Conservation (phyloP, 2,888 invertebrate species). For the Plebejus anna region DNA sequence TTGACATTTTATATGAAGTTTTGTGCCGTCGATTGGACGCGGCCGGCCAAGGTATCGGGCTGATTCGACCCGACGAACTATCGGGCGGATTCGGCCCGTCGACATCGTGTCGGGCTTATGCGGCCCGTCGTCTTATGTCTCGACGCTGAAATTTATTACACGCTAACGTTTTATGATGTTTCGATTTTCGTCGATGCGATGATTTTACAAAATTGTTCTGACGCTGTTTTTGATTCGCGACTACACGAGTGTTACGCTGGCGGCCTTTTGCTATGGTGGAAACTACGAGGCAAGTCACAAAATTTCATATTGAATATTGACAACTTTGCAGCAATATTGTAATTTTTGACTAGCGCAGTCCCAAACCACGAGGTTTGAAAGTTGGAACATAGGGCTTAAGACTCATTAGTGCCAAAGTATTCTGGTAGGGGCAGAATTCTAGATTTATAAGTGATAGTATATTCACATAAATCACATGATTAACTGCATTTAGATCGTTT, state of each 20-base stretch:
- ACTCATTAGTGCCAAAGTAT: no score
- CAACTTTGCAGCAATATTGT: no score
- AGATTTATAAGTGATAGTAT: no score
- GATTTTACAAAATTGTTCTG: slow-evolving; percentile 4
- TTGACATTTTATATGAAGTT: not conserved
- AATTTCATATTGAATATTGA: no score
- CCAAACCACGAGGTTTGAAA: no score
- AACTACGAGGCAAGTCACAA: no score
- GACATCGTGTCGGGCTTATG: not conserved
- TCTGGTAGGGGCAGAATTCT: no score
- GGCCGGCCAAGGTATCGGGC: not conserved
- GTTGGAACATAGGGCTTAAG: no score
- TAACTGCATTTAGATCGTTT: not conserved
- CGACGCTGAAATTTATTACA: not conserved
- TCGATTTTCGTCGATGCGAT: not conserved
- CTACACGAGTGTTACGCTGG: not conserved
- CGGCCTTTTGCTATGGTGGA: no score
- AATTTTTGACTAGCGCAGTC: no score
- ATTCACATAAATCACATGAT: not conserved
- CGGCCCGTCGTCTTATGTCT: not conserved
- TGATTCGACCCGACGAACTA: not conserved
- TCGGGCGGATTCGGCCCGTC: not conserved
- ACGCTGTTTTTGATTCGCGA: slow-evolving; percentile 5
- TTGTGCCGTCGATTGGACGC: not conserved
- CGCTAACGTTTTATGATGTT: not conserved